These are phyloP conservation scores for Xenotilapia leptura DNA, from an alignment of 2,113 vertebrate species.

Conservation along the genomic window DNA sequence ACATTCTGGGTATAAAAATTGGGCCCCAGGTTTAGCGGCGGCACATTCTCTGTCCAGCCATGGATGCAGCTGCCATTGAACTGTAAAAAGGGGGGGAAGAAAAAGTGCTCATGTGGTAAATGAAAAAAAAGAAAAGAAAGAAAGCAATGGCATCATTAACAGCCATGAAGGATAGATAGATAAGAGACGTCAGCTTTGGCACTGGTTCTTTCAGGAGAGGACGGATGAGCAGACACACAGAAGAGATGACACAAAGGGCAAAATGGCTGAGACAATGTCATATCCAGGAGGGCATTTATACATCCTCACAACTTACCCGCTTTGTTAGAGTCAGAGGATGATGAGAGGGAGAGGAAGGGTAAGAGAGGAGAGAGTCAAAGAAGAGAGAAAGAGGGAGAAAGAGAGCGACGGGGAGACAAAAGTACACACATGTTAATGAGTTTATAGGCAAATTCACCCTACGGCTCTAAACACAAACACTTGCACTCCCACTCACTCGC, in stretches of 20 bases:
- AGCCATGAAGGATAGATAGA: conserved; percentile 38
- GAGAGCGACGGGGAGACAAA: conserved; percentile 79
- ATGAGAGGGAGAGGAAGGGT: conserved; percentile 56
- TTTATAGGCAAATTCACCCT: conserved; percentile 63
- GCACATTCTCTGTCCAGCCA: conserved; percentile 66
- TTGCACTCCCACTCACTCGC: neutral
- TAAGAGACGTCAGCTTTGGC: conserved; percentile 51
- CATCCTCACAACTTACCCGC: conserved; percentile 86
- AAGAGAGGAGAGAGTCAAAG: conserved; percentile 76
- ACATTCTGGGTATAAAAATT: conserved; percentile 53
- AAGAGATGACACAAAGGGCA: conserved; percentile 57
- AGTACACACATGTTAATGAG: conserved; percentile 90
- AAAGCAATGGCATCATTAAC: conserved; percentile 27
- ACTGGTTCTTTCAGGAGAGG: conserved; percentile 35
- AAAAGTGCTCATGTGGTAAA: conserved; percentile 42
- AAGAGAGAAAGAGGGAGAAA: conserved; percentile 69
- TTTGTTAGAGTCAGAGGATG: conserved; percentile 84
- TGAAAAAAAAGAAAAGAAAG: conserved; percentile 14
- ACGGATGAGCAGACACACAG: conserved; percentile 36
- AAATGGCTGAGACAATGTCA: conserved; percentile 76
- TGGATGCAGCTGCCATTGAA: conserved; percentile 64
- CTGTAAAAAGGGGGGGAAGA: conserved; percentile 63
- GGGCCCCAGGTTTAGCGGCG: conserved; percentile 37
- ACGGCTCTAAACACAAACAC: conserved; percentile 1
- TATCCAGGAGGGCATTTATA: conserved; percentile 77